Conservation (phyloP, 2,797 vertebrate species). For the Crocodylus rhombifer region DNA sequence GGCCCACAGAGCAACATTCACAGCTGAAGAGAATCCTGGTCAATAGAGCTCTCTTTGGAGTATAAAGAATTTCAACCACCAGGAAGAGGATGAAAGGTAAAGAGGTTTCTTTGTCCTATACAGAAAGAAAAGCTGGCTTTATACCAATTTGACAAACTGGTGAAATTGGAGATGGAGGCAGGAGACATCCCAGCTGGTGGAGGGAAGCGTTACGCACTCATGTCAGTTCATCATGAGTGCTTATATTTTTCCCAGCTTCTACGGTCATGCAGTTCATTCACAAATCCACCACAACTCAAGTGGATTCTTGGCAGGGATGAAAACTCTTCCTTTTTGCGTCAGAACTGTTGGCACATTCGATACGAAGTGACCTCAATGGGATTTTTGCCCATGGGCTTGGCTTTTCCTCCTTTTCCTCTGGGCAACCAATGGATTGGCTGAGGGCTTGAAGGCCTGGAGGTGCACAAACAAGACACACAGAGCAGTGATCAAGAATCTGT, state of each 20-base stretch:
- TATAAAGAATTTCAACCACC: background rate
- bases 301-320: background rate
- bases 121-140: background rate
- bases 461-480: background rate
- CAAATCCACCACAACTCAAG: too few species aligned
- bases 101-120: background rate
- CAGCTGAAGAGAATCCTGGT: background rate
- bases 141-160: background rate
- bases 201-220: background rate
- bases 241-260: background rate
- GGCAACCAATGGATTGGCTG: background rate
- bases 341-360: background rate
- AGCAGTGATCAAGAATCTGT: accelerated
- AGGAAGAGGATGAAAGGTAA: background rate
- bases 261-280: background rate
- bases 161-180: background rate
- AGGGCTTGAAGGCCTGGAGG: background rate
- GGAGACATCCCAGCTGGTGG: background rate
- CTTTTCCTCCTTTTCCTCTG: background rate
- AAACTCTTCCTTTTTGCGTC: accelerated
- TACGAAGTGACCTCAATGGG: background rate
- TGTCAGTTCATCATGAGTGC: accelerated
- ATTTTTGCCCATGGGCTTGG: accelerated
- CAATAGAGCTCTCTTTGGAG: background rate
- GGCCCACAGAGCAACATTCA: background rate